These are phyloP conservation scores for Lerista edwardsae DNA, from an alignment of 2,797 vertebrate genomes.

Conservation along the genomic window DNA sequence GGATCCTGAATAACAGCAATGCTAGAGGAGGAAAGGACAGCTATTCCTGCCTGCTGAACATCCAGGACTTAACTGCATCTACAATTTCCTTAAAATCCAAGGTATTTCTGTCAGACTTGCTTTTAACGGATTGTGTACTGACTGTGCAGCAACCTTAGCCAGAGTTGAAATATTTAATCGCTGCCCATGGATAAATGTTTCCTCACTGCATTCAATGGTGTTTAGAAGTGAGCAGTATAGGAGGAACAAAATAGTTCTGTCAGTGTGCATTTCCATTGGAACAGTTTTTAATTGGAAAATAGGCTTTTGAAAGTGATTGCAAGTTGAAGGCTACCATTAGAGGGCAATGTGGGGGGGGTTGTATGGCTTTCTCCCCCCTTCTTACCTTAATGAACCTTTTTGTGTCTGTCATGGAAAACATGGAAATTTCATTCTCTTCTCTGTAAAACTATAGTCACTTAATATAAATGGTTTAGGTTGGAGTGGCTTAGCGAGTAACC, in stretches of 20 bases:
- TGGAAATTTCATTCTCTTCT: slow-evolving; percentile 74
- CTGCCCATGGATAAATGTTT: slow-evolving; percentile 68
- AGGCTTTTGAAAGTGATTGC: slow-evolving; percentile 79
- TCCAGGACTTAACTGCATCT: slow-evolving; percentile 64
- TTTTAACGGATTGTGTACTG: slow-evolving; percentile 65
- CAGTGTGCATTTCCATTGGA: slow-evolving; percentile 80
- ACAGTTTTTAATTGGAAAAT: slow-evolving; percentile 75
- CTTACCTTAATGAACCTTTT: slow-evolving; percentile 85
- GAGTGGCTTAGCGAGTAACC: slow-evolving; percentile 73
- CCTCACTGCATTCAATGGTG: slow-evolving; percentile 67
- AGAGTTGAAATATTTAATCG: slow-evolving; percentile 69
- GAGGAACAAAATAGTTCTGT: slow-evolving; percentile 84
- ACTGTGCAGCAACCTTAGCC: slow-evolving; percentile 62
- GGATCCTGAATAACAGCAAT: slow-evolving; percentile 41
- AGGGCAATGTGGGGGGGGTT: slow-evolving; percentile 57
- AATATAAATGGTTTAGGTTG: slow-evolving; percentile 68
- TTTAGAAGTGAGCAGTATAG: slow-evolving; percentile 81
- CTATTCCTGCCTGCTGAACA: slow-evolving; percentile 46
- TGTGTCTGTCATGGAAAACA: slow-evolving; percentile 84
- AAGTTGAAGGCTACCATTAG: slow-evolving; percentile 65
- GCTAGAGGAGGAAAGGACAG: slow-evolving; percentile 41
- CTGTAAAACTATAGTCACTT: slow-evolving; percentile 69
- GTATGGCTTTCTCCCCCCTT: slow-evolving; percentile 56
- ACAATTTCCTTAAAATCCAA: slow-evolving; percentile 66
- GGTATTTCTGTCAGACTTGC: slow-evolving; percentile 70